Conservation (phyloP, 1,140 invertebrate species). For the Ooceraea biroi region DNA sequence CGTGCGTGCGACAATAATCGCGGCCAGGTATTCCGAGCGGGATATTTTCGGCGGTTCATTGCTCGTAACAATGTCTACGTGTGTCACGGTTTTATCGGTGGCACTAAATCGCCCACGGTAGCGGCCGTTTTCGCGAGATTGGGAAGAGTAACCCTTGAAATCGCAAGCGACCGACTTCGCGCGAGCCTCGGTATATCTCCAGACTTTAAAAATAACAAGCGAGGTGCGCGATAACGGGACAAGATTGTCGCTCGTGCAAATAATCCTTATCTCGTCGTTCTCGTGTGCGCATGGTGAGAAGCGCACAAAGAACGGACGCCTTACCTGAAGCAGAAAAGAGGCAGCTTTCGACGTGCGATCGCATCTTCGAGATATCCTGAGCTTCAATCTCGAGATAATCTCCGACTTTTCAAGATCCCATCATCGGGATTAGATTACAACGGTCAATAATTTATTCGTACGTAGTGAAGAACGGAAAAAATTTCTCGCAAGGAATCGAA, state of each 20-base stretch:
- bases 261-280: slow-evolving; percentile 67
- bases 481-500: no score
- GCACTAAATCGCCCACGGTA: slow-evolving; percentile 14
- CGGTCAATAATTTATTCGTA: background rate
- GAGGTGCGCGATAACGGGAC: slow-evolving; percentile 54
- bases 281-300: background rate
- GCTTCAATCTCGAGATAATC: no score
- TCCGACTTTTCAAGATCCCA: background rate
- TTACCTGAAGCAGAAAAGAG: background rate
- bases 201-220: slow-evolving; percentile 54
- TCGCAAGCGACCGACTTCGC: background rate
- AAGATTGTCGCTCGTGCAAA: slow-evolving; percentile 65
- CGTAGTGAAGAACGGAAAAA: no score
- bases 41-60: background rate
- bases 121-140: slow-evolving; percentile 13
- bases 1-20: background rate
- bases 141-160: slow-evolving; percentile 2
- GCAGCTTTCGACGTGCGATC: background rate
- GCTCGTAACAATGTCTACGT: slow-evolving; percentile 4
- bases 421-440: slow-evolving; percentile 20
- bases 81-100: slow-evolving; percentile 25
- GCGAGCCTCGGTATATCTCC: slow-evolving; percentile 45
- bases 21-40: background rate
- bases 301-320: slow-evolving; percentile 2
- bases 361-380: no score